Evolutionary conservation across 1,140 invertebrate genomes (phyloP), one percentile per base, ranked within the genome.

Genomic region (Linepithema humile): DNA sequence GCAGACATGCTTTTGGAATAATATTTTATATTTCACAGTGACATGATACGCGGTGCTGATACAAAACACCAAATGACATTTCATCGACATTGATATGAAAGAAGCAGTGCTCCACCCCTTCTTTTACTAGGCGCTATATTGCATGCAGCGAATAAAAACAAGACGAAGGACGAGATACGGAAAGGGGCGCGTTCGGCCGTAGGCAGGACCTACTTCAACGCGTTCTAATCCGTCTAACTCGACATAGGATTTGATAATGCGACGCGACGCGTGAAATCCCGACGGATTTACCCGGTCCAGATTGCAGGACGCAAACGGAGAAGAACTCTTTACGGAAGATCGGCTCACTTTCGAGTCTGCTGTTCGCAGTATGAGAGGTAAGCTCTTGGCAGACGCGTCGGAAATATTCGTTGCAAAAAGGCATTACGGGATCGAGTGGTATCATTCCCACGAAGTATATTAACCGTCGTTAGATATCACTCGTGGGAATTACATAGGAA

Each of bases 181-280:
- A 23, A 32, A 82, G 45, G 32, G 12, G 23, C 65, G 77, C 64
- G 77, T 83, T n/a, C 80, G 38, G 53, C 38, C n/a, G 43, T n/a
- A 53, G 72, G 70, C 84, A 62, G 59, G 59, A 78, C 83, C 88
- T 89, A 88, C 83, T 80, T 89, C 87, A 84, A 87, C 86, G 87
- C 86, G 82, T 85, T 86, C 83, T 91, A 91, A 91, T 91, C 85
- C 88, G 85, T 90, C 85, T 90, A 91, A 90, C 89, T 87, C 89
- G 89, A 92, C 72, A 82, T 75, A 82, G 90, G 86, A 91, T 89
- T 88, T 82, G 74, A 83, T 92, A 86, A 92, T 92, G 90, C 90
- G 87, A 90, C 87, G 83, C 90, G 91, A 92, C 90, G 91, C 91
- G 91, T 92, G 85, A 92, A 92, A 92, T 92, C 91, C 91, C 85